Conservation (phyloP, 2,888 invertebrate species). For the Elaeidobius kamerunicus region DNA sequence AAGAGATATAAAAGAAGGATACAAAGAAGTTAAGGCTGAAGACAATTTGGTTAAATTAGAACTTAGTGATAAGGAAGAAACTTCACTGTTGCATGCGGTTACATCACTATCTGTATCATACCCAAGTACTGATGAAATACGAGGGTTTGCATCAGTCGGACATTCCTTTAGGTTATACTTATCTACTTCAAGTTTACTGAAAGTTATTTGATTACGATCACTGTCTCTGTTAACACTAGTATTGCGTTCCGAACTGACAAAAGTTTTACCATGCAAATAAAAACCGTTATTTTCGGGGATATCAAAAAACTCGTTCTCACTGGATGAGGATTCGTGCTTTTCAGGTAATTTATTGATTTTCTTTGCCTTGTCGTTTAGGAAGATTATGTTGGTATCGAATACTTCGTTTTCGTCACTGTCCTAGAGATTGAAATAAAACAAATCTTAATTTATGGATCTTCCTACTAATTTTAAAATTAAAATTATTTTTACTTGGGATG, state of each 20-base stretch:
- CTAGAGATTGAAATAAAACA: no score
- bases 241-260: slow-evolving; percentile 4
- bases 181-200: slow-evolving; percentile 2
- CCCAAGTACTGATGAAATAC: slow-evolving; percentile 5
- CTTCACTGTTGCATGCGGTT: slow-evolving; percentile 38
- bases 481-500: no score
- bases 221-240: slow-evolving; percentile 8
- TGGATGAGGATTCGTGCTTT: slow-evolving; percentile 40
- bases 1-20: slow-evolving; percentile 4
- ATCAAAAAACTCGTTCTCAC: slow-evolving; percentile 47
- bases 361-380: slow-evolving; percentile 38
- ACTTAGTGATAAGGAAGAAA: slow-evolving; percentile 15
- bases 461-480: no score
- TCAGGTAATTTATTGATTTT: slow-evolving; percentile 31
- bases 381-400: slow-evolving; percentile 42
- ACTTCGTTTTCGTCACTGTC: slow-evolving; percentile 44
- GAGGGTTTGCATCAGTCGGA: neutral
- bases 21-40: slow-evolving; percentile 20
- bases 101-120: slow-evolving; percentile 28
- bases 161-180: slow-evolving; percentile 2
- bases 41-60: slow-evolving; percentile 25
- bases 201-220: slow-evolving; percentile 13
- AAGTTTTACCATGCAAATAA: slow-evolving; percentile 38
- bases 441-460: no score
- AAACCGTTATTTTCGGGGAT: slow-evolving; percentile 36